phyloP scores from a whole-genome alignment of 1,140 invertebrate genomes.

The Centruroides sculpturatus region DNA sequence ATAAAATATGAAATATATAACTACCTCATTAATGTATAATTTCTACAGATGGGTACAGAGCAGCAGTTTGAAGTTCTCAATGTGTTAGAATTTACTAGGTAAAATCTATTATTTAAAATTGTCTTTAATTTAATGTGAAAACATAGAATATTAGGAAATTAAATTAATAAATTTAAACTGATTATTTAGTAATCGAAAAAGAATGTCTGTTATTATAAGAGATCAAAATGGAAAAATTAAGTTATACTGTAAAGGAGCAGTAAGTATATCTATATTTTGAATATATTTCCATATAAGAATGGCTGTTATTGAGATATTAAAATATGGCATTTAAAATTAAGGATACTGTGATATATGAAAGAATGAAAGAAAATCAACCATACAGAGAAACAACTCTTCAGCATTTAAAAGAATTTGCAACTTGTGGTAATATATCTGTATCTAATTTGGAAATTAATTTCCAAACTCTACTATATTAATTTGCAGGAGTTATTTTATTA shows the following conservation, averaged over 20 bases:
- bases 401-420: slow-evolving; percentile 86
- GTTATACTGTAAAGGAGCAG: slow-evolving; percentile 85
- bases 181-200: slow-evolving; percentile 54
- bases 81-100: slow-evolving; percentile 85
- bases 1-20: not conserved
- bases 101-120: not conserved
- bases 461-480: too few relatives aligned
- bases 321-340: slow-evolving; percentile 14
- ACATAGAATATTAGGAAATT: not conserved
- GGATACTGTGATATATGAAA: slow-evolving; percentile 58
- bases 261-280: slow-evolving; percentile 8
- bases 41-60: slow-evolving; percentile 36
- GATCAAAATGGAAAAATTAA: slow-evolving; percentile 63
- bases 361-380: slow-evolving; percentile 36
- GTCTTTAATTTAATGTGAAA: too few relatives aligned
- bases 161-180: not conserved
- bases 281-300: too few relatives aligned
- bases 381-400: slow-evolving; percentile 53
- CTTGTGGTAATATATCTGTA: slow-evolving; percentile 34
- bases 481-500: not conserved
- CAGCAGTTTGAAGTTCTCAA: slow-evolving; percentile 81
- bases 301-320: too few relatives aligned
- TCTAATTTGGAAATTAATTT: too few relatives aligned
- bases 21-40: slow-evolving; percentile 2
- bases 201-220: slow-evolving; percentile 84